A percentile compares a stretch with the other conserved stretches of the same genome.
phyloP scores from a whole-genome alignment of 2,113 vertebrate genomes.

The Albula glossodonta region DNA sequence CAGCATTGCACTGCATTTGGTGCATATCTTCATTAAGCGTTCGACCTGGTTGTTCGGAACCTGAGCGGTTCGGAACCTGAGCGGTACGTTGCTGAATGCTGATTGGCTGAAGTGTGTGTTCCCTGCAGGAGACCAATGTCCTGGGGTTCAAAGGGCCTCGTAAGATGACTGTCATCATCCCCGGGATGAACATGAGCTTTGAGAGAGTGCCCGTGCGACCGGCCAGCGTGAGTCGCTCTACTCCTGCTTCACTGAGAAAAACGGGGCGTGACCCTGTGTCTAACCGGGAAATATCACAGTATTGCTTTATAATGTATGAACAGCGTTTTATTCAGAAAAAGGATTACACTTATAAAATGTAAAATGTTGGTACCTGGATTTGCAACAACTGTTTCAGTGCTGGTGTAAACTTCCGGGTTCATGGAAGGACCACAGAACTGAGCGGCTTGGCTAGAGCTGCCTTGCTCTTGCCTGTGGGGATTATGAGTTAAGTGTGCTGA shows the following conservation, averaged over 20 bases:
- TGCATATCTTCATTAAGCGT: not conserved
- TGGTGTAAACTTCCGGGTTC: no score
- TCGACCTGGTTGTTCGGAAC: not conserved
- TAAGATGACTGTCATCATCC: slow-evolving; percentile 97
- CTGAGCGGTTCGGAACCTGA: not conserved
- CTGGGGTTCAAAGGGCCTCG: slow-evolving; percentile 95
- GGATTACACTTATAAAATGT: no score
- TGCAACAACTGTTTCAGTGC: no score
- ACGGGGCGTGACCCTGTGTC: no score
- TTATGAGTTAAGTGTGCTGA: not conserved
- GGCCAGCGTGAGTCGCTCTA: slow-evolving; percentile 74
- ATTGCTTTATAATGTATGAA: not conserved
- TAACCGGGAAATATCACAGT: not conserved
- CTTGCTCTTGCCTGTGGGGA: no score
- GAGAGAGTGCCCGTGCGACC: slow-evolving; percentile 86
- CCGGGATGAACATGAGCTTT: slow-evolving; percentile 93
- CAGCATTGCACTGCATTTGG: no score
- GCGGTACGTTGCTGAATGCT: not conserved
- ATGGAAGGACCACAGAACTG: no score
- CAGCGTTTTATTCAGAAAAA: no score
- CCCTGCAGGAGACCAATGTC: slow-evolving; percentile 90
- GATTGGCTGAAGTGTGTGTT: not conserved
- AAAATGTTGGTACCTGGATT: no score
- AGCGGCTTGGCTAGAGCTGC: no score
- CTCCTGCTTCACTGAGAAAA: not conserved